These are phyloP conservation scores for Spongia lamella DNA, from an alignment of 37 sponge, comb jelly and placozoan genomes.

Conservation along the genomic window DNA sequence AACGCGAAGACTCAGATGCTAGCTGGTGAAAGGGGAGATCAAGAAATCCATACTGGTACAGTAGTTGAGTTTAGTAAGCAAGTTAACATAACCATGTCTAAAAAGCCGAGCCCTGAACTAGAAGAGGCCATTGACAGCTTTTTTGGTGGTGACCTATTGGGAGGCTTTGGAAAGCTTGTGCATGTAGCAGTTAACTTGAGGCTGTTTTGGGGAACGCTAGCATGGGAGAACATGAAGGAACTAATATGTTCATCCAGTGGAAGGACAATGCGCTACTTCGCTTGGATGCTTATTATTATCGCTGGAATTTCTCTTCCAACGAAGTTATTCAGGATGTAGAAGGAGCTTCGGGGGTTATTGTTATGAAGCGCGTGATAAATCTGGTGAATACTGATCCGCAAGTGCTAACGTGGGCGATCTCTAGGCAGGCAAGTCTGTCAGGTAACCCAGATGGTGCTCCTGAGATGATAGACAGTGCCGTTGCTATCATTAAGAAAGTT, in stretches of 20 bases:
- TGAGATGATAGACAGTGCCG: background rate
- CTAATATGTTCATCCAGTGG: slow-evolving; percentile 34
- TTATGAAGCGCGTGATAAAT: slow-evolving; percentile 36
- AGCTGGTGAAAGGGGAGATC: slow-evolving; percentile 1
- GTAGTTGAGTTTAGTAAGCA: slow-evolving; percentile 11
- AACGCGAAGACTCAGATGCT: background rate
- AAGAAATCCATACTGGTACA: slow-evolving; percentile 25
- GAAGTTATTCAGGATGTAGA: slow-evolving; percentile 23
- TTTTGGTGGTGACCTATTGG: background rate
- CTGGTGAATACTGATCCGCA: slow-evolving; percentile 27
- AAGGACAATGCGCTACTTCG: slow-evolving; percentile 26
- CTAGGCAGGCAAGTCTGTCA: background rate
- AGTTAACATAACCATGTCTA: background rate
- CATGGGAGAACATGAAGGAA: slow-evolving; percentile 21
- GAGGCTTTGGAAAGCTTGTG: slow-evolving; percentile 7
- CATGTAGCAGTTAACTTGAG: background rate
- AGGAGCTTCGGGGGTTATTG: slow-evolving; percentile 10
- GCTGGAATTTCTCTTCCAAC: slow-evolving; percentile 28
- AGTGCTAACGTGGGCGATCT: slow-evolving; percentile 32
- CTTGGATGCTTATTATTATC: slow-evolving; percentile 39
- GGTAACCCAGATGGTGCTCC: background rate
- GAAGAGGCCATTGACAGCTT: background rate
- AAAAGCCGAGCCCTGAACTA: background rate
- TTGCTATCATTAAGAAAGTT: background rate
- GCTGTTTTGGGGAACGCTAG: slow-evolving; percentile 6